phyloP scores from a whole-genome alignment of 2,888 invertebrate genomes.

The Dicyrtoma fusca region DNA sequence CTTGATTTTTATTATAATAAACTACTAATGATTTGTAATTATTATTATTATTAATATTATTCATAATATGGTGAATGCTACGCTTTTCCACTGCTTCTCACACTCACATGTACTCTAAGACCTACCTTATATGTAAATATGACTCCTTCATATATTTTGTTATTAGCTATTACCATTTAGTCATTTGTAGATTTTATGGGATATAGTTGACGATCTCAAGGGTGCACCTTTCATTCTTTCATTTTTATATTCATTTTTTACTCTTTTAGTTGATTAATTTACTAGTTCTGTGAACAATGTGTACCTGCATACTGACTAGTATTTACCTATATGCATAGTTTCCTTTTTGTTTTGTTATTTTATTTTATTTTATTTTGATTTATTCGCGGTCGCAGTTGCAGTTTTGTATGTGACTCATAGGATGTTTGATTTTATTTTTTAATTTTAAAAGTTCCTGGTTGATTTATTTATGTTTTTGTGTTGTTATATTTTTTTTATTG shows the following conservation, averaged over 20 bases:
- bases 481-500: conserved; percentile 14
- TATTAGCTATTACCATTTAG: not conserved
- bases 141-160: not conserved
- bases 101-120: conserved; percentile 33
- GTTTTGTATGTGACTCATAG: not conserved
- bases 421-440: not conserved
- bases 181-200: conserved; percentile 22
- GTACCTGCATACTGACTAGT: too few relatives aligned
- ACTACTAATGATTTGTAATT: conserved; percentile 31
- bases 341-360: too few relatives aligned
- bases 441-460: conserved; percentile 17
- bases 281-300: not conserved
- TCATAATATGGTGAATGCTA: conserved; percentile 40
- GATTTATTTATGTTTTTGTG: conserved; percentile 29
- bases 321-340: too few relatives aligned
- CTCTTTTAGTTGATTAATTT: conserved; percentile 20
- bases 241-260: conserved; percentile 24
- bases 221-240: conserved; percentile 15
- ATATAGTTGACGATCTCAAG: not conserved
- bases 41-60: conserved; percentile 10
- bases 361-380: too few relatives aligned
- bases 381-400: too few relatives aligned
- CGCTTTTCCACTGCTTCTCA: conserved; percentile 57
- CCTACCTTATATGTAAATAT: not conserved
- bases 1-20: conserved; percentile 39